These are phyloP conservation scores for Oxyteleia sp. DNA, from an alignment of 2,888 invertebrate genomes.

Conservation along the genomic window DNA sequence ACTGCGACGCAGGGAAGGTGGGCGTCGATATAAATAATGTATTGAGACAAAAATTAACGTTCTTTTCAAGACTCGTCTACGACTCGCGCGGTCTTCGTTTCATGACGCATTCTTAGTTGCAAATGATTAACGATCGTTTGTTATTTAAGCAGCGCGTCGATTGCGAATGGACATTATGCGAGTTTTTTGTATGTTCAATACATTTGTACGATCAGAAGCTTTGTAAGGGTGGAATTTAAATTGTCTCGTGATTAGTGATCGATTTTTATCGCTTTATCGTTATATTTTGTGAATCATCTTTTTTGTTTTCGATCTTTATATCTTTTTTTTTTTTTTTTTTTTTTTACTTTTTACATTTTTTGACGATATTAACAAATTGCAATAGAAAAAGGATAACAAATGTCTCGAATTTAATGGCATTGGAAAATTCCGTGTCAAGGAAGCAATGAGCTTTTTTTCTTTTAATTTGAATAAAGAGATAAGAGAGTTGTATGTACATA, in stretches of 20 bases:
- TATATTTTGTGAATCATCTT: no score
- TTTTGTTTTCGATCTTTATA: no score
- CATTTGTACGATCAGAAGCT: conserved; percentile 56
- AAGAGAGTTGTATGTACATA: no score
- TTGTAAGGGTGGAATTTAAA: conserved; percentile 26
- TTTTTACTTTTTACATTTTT: no score
- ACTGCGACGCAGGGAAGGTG: conserved; percentile 63
- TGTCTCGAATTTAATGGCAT: no score
- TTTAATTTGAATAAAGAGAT: no score
- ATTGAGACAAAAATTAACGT: conserved; percentile 31
- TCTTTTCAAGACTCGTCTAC: conserved; percentile 1
- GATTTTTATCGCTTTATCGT: background rate
- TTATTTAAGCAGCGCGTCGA: conserved; percentile 13
- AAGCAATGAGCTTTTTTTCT: no score
- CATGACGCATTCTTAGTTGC: background rate
- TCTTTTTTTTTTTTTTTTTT: no score
- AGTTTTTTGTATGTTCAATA: conserved; percentile 65
- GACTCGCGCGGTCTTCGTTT: conserved; percentile 22
- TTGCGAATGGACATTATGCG: conserved; percentile 28
- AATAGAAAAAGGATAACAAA: no score
- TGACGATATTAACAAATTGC: no score
- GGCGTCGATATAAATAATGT: conserved; percentile 69
- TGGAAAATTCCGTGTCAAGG: no score
- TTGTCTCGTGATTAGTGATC: background rate
- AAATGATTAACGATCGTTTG: conserved; percentile 23